Base-by-base conservation (phyloP, 2,113 vertebrate genomes). In the Varanus komodoensis region DNA sequence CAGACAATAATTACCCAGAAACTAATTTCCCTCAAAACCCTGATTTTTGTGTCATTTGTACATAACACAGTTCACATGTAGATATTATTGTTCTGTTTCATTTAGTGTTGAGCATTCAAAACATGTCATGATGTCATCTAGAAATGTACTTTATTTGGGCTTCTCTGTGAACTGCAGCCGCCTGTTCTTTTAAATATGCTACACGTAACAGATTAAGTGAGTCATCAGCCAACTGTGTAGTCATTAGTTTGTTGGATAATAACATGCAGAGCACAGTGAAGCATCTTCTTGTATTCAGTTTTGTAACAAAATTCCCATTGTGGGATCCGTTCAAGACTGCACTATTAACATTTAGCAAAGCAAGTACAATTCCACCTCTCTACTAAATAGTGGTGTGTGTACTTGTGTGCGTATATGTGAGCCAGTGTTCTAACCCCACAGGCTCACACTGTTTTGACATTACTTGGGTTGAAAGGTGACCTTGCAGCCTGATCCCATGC, bases 161-260 rank as follows among this genome's bases (percentile, higher is more conserved):
- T 48, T 87, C 87, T 82, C 73, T 91, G 82, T 93, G 90, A 73
- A 1, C 86, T 88, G 82, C 84, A 89, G 84, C 86, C 44, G 23
- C 90, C 94, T 95, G 85, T 91, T 87, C 81, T 89, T 74, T 64
- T 79, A 82, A 82, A 54, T 91, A 87, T 79, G 0, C 23, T 75
- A 86, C 25, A 78, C 54, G 73, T 89, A 82, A 52, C 71, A 88
- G 86, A 91, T 83, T 75, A 94, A 61, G 67, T 96, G 95, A 96
- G 89, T 96, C 94, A 96, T 93, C 90, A 89, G 90, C 84, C 95
- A 94, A 92, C 92, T 1, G 71, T 93, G 87, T 91, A 92, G 77
- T 93, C 94, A 84, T 87, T 75, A 38, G 87, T 91, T 93, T 90
- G 89, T 92, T 95, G 91, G 92, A 91, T 96, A 94, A 95, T 95